Percentiles rank a stretch among this genome's conserved stretches.
Evolutionary conservation across 2,797 vertebrate species (phyloP).

Genomic region (Melanogrammus aeglefinus): DNA sequence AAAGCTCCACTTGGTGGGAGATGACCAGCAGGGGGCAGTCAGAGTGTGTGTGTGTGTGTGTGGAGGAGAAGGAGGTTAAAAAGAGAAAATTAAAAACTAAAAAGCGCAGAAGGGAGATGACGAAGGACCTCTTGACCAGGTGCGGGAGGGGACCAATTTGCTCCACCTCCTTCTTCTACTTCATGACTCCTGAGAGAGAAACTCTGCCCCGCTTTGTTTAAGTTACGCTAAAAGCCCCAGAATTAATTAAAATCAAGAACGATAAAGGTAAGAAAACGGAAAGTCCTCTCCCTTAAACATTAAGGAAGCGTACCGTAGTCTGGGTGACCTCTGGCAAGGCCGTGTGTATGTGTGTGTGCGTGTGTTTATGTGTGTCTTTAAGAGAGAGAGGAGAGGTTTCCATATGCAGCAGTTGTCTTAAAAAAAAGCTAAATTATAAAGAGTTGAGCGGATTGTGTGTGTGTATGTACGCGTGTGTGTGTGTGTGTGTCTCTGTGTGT

Average conservation of each 20-base stretch:
- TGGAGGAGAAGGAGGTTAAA: background rate
- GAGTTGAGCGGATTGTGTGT: constrained; percentile 42
- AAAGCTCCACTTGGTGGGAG: background rate
- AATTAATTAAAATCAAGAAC: constrained; percentile 55
- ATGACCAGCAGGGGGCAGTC: background rate
- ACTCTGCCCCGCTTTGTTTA: background rate
- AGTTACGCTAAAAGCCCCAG: constrained; percentile 31
- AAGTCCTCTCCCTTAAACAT: constrained; percentile 87
- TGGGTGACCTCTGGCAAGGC: constrained; percentile 44
- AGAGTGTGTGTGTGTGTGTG: no score
- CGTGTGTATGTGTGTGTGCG: constrained; percentile 70
- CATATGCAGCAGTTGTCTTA: constrained; percentile 47
- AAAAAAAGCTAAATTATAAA: constrained; percentile 57
- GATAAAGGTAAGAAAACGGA: constrained; percentile 57
- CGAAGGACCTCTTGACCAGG: background rate
- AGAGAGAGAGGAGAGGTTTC: constrained; percentile 31
- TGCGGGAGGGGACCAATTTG: background rate
- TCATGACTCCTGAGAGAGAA: constrained; percentile 26
- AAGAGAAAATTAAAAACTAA: background rate
- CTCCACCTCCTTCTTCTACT: constrained; percentile 31
- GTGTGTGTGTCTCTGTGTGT: constrained; percentile 57
- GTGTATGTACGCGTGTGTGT: constrained; percentile 49
- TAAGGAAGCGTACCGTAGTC: constrained; percentile 86
- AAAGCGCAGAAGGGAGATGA: background rate
- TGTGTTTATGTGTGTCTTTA: constrained; percentile 5